Conservation (phyloP, 1,140 invertebrate genomes). For the Drosophila virilis region DNA sequence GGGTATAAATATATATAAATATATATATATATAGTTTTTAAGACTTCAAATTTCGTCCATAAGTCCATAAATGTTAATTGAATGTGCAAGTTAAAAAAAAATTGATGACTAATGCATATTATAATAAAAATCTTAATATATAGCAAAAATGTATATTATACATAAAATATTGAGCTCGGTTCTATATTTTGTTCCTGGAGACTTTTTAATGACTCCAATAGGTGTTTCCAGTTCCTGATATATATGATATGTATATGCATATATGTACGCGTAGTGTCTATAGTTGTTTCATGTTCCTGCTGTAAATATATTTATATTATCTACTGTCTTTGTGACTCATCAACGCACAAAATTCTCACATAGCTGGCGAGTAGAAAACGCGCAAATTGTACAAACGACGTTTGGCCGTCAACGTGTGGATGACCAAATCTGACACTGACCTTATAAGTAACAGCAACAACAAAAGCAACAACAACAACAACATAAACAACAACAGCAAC, state of each 20-base stretch:
- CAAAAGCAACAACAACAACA: slow-evolving; percentile 32
- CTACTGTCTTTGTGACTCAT: not conserved
- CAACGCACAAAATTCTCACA: slow-evolving; percentile 5
- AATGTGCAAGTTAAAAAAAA: no score
- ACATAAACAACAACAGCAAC: slow-evolving; percentile 1
- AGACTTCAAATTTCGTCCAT: no score
- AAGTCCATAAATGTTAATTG: no score
- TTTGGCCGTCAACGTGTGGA: slow-evolving; percentile 6
- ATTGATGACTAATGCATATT: no score
- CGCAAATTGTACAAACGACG: slow-evolving; percentile 3
- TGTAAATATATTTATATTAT: no score
- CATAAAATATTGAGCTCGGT: no score
- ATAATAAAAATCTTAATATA: no score
- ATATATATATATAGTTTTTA: no score
- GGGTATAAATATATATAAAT: no score
- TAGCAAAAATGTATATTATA: no score
- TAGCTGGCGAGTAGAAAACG: slow-evolving; percentile 35
- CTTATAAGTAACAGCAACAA: slow-evolving; percentile 46
- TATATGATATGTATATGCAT: not conserved
- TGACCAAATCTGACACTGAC: slow-evolving; percentile 73
- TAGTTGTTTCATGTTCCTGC: no score
- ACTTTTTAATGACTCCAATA: slow-evolving; percentile 15
- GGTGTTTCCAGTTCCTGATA: not conserved
- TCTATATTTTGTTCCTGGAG: not conserved
- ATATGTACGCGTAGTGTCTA: not conserved